phyloP scores from a whole-genome alignment of 2,888 invertebrate genomes.

The Drepanosiphum platanoidis region DNA sequence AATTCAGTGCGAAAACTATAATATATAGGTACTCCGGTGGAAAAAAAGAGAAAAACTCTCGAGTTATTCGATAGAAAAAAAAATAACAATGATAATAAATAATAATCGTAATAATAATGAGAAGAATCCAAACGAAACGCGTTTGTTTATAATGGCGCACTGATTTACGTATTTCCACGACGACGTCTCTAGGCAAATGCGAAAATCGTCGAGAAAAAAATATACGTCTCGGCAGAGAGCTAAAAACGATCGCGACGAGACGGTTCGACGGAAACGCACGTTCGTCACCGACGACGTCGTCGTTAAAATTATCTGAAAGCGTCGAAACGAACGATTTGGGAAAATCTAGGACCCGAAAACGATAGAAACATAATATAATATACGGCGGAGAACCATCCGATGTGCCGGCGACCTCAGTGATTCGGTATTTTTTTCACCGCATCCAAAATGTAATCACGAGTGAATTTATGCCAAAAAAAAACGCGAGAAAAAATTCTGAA shows the following conservation, averaged over 20 bases:
- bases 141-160: constrained; percentile 36
- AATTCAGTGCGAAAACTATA: not conserved
- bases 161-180: constrained; percentile 55
- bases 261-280: constrained; percentile 22
- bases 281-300: constrained; percentile 19
- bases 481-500: too few relatives aligned
- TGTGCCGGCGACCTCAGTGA: too few relatives aligned
- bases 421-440: too few relatives aligned
- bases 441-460: too few relatives aligned
- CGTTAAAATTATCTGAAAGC: constrained; percentile 31
- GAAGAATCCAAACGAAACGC: constrained; percentile 9
- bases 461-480: too few relatives aligned
- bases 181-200: not conserved
- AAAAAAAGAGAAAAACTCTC: constrained; percentile 8
- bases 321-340: too few relatives aligned
- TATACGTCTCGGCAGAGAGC: constrained; percentile 2
- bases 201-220: not conserved
- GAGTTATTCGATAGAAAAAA: constrained; percentile 38
- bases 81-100: constrained; percentile 37
- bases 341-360: too few relatives aligned
- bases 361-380: too few relatives aligned
- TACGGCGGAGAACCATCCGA: too few relatives aligned
- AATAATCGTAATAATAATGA: constrained; percentile 33
- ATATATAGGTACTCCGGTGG: too few relatives aligned
- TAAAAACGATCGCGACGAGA: constrained; percentile 40